Evolutionary conservation across 2,888 invertebrate genomes (phyloP), one percentile per base, ranked within the genome.

Genomic region (Margaritifera margaritifera): DNA sequence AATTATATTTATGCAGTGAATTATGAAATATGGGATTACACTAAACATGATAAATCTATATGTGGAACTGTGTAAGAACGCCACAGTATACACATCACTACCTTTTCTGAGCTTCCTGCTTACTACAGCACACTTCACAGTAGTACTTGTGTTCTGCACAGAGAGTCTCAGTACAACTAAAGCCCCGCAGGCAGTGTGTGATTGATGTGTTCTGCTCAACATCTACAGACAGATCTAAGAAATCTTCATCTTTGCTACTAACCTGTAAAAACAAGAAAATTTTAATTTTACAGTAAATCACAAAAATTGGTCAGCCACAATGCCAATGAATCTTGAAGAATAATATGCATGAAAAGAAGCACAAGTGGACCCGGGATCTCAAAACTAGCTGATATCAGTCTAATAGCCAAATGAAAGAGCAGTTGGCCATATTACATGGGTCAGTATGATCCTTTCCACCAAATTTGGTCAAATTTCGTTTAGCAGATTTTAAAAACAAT

Each of bases 101-200:
- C 91, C 90, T 85, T 85, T 91, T 91, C 92, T 98, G 98, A 59
- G 99, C 99, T 91, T 99, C 99, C 91, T 99, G 99, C 91, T 99
- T 99, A 91, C 97, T 98, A 91, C 97, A 97, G 90, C 99, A 99
- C 87, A 97, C 96, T 92, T 99, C 99, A 91, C 99, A 99, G 91
- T 99, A 98, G 90, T 99, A 99, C 91, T 99, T 99, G 92, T 99
- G 99, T 91, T 99, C 99, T 86, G 95, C 96, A 92, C 98, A 98
- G 59, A 99, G 92, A 1, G 99, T 99, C 91, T 99, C 99, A 71
- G 98, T 99, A 91, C 97, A 98, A 88, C 98, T 98, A 91, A 98
- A 99, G 91, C 98, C 98, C 84, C 96, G 93, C 80, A 99, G 92
- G 91, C 99, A 99, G 91, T 99, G 98, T 1, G 98, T 99, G 82